Conservation (phyloP, 2,113 vertebrate species). For the Eleginops maclovinus region DNA sequence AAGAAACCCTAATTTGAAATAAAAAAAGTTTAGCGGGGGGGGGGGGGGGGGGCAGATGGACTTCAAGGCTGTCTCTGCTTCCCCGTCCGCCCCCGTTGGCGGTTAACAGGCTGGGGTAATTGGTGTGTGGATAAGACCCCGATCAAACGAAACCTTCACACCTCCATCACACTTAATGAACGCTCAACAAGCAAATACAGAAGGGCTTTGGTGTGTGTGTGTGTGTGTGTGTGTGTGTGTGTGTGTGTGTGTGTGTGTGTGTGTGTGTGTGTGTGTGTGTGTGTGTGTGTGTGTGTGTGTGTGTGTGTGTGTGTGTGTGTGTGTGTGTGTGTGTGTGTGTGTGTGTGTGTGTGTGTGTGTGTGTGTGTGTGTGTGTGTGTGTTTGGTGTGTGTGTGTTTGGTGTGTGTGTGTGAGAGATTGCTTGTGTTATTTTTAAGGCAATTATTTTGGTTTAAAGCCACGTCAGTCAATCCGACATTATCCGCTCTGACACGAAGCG, state of each 20-base stretch:
- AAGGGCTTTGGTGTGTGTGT: constrained; percentile 42
- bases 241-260: neutral
- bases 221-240: neutral
- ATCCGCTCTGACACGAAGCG: constrained; percentile 49
- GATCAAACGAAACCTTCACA: constrained; percentile 69
- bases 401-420: constrained; percentile 25
- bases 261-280: neutral
- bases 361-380: neutral
- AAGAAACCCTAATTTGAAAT: constrained; percentile 54
- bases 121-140: constrained; percentile 61
- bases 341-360: neutral
- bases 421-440: constrained; percentile 68
- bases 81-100: constrained; percentile 37
- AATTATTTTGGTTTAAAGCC: constrained; percentile 69
- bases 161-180: constrained; percentile 72
- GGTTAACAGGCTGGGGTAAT: constrained; percentile 62
- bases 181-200: constrained; percentile 60
- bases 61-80: constrained; percentile 58
- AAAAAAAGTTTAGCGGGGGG: constrained; percentile 13
- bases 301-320: neutral
- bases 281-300: neutral
- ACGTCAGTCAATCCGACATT: constrained; percentile 55
- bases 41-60: constrained; percentile 23
- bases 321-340: neutral
- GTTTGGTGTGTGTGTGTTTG: constrained; percentile 11